Evolutionary conservation across 2,797 vertebrate species (phyloP).

Genomic region (Darevskia mixta): DNA sequence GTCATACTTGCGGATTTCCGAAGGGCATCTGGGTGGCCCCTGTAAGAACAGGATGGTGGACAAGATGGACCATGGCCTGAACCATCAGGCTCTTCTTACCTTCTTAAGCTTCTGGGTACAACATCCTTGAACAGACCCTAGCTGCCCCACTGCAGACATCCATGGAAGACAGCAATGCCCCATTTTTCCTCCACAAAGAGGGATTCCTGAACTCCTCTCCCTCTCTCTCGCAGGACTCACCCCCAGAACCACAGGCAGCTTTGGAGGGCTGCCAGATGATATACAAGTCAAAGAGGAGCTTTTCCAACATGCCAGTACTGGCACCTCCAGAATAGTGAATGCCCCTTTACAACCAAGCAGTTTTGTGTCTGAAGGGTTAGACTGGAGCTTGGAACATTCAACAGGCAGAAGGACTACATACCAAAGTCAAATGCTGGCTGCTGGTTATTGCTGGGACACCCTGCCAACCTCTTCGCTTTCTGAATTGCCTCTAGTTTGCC

Average conservation of each 20-base stretch:
- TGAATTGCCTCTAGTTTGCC: neutral
- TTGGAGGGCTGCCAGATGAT: neutral
- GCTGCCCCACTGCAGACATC: neutral
- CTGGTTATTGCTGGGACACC: neutral
- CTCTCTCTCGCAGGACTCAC: neutral
- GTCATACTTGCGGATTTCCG: too few species aligned
- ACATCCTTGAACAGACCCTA: neutral
- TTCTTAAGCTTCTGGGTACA: too few species aligned
- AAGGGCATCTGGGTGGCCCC: too few species aligned
- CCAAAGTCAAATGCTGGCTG: too few species aligned
- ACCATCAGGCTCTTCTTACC: too few species aligned
- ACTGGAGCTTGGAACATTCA: neutral
- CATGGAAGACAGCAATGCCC: neutral
- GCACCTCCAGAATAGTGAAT: neutral
- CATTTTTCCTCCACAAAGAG: neutral
- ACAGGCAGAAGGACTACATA: too few species aligned
- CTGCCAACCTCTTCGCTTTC: neutral
- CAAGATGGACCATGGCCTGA: too few species aligned
- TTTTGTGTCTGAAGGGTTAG: neutral
- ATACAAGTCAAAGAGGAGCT: neutral
- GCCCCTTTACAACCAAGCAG: too few species aligned
- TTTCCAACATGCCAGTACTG: too few species aligned
- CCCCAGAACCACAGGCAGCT: neutral
- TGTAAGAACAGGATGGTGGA: too few species aligned
- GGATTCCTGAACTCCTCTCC: neutral